Evolutionary conservation across 2,797 vertebrate genomes (phyloP), one percentile per base, ranked within the genome.

Genomic region (Thalassophryne amazonica): DNA sequence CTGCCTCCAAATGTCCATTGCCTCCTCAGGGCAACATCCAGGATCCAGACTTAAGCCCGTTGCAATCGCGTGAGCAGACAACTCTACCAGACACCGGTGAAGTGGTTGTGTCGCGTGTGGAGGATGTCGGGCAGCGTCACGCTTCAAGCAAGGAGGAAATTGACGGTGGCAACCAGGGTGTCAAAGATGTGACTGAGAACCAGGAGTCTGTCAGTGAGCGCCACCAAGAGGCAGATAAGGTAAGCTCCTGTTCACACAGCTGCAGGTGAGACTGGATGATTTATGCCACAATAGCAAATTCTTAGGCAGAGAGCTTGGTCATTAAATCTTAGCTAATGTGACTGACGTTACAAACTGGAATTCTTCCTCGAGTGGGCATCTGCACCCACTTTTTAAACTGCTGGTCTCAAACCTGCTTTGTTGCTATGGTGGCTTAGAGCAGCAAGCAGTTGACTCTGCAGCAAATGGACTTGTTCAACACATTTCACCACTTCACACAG

Each of bases 201-300:
- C 2, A 33, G 49, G 11, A 62, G 60, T 5, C 37, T 27, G 4
- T 23, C 6, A 1, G 59, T 1, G 34, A 49, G 15, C 23, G 23
- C 13, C 27, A 22, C 1, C 6, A 61, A 23, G 58, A 66, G 7
- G 38, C 52, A 14, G 25, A 61, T 14, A 33, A 53, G 64, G 80
- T 79, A 28, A 61, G 66, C 2, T 11, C 9, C 10, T n/a, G n/a
- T n/a, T n/a, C n/a, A n/a, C n/a, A n/a, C n/a, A n/a, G n/a, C n/a
- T n/a, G n/a, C n/a, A n/a, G n/a, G n/a, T n/a, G n/a, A n/a, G n/a
- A n/a, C n/a, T n/a, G n/a, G 5, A 9, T 4, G 18, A 13, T n/a
- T 27, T 17, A 31, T 31, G 2, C 13, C 7, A 30, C 12, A 28
- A 27, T n/a, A n/a, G 28, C 9, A 28, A n/a, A 12, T 2, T 1